Conservation (phyloP, 2,113 vertebrate genomes). For the Etia nguti region DNA sequence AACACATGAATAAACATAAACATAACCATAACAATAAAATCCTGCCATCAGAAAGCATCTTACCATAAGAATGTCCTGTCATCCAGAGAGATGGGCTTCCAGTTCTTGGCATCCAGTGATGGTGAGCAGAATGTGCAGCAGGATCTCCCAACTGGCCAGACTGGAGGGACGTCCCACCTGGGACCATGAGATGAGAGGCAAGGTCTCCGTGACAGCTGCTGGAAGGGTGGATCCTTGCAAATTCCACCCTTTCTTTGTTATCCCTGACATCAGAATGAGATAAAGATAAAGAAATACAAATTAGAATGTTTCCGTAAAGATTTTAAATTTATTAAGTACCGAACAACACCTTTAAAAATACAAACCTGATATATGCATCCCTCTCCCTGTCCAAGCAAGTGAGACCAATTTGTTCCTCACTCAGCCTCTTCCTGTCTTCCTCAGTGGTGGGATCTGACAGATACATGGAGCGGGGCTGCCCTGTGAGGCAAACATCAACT, state of each 20-base stretch:
- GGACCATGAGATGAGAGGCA: constrained; percentile 87
- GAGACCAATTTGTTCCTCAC: constrained; percentile 85
- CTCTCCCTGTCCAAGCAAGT: constrained; percentile 76
- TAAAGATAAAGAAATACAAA: not conserved
- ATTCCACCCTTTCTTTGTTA: constrained; percentile 91
- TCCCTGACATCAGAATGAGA: constrained; percentile 72
- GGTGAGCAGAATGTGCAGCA: constrained; percentile 81
- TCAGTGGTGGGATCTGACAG: constrained; percentile 79
- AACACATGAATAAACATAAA: not conserved
- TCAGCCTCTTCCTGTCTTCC: constrained; percentile 84
- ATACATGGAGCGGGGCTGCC: constrained; percentile 73
- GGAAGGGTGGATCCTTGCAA: constrained; percentile 86
- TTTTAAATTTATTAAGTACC: not conserved
- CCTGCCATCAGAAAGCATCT: not conserved
- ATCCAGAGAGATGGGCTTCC: constrained; percentile 97
- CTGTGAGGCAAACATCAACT: constrained; percentile 51
- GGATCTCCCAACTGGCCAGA: constrained; percentile 85
- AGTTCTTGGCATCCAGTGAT: constrained; percentile 93
- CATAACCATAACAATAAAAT: not conserved
- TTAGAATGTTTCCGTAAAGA: not conserved
- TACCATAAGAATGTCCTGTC: constrained; percentile 92
- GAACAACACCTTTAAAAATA: not conserved
- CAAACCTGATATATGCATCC: constrained; percentile 87
- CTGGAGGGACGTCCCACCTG: constrained; percentile 83
- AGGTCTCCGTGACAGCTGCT: constrained; percentile 89